Evolutionary conservation across 2,797 vertebrate genomes (phyloP).

Genomic region (Coregonus ussuriensis): DNA sequence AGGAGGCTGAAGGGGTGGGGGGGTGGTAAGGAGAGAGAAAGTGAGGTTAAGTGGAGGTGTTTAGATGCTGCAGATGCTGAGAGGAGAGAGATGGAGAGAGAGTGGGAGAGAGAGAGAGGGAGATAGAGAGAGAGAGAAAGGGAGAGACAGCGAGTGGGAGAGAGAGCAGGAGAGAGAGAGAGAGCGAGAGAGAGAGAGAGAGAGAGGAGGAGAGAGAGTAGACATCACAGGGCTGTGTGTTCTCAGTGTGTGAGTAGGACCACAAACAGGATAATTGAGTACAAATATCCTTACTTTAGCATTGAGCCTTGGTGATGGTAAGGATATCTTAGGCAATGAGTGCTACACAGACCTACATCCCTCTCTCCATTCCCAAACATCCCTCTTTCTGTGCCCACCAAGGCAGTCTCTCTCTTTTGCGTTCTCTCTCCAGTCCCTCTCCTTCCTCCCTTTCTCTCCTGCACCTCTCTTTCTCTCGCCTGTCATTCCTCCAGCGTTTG

Average conservation of each 20-base stretch:
- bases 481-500: constrained; percentile 18
- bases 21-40: constrained; percentile 72
- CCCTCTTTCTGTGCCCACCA: background rate
- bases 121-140: too few relatives aligned
- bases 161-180: too few relatives aligned
- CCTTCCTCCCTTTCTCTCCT: background rate
- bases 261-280: constrained; percentile 47
- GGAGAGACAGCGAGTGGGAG: too few relatives aligned
- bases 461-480: background rate
- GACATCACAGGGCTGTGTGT: constrained; percentile 2
- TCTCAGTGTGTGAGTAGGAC: constrained; percentile 7
- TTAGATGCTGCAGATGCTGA: constrained; percentile 79
- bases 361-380: too few relatives aligned
- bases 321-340: background rate
- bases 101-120: too few relatives aligned
- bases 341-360: too few relatives aligned
- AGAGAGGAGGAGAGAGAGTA: constrained; percentile 14
- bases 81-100: constrained; percentile 38
- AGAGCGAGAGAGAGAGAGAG: too few relatives aligned
- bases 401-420: background rate
- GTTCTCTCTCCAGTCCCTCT: background rate
- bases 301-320: constrained; percentile 7
- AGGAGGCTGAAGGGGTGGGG: constrained; percentile 50
- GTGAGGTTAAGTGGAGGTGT: constrained; percentile 81
- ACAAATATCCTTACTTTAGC: constrained; percentile 28